These are phyloP conservation scores for Hiodon alosoides DNA, from an alignment of 2,113 vertebrate genomes.

Conservation along the genomic window DNA sequence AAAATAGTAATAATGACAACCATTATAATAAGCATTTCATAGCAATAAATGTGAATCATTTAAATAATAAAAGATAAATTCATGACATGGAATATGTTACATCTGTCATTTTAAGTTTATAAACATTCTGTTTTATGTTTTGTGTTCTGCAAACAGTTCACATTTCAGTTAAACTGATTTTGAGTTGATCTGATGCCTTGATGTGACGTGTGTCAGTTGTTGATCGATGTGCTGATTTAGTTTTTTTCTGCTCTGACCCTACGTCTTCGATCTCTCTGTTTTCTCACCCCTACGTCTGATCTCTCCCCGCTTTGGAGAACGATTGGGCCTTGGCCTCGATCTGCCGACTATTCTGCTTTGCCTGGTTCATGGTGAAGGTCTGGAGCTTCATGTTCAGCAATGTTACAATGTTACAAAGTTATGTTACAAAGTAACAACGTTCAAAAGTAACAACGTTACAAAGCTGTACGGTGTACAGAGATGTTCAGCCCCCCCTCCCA, in stretches of 20 bases:
- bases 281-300: no score
- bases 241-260: background rate
- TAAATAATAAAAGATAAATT: background rate
- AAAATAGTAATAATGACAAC: no score
- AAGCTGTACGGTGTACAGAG: no score
- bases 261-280: background rate
- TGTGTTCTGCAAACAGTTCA: background rate
- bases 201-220: background rate
- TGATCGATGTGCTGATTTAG: background rate
- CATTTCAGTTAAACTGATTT: background rate
- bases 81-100: background rate
- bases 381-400: no score
- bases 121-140: constrained; percentile 1
- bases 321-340: no score
- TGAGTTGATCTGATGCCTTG: background rate
- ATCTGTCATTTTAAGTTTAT: background rate
- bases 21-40: no score
- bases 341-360: background rate
- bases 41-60: constrained; percentile 5
- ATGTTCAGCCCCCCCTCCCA: no score
- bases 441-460: no score
- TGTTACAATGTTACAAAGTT: no score
- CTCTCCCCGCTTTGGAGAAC: background rate
- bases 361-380: no score
- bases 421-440: no score